Base-by-base conservation (phyloP, 2,888 invertebrate genomes). In the Habrosyne pyritoides region DNA sequence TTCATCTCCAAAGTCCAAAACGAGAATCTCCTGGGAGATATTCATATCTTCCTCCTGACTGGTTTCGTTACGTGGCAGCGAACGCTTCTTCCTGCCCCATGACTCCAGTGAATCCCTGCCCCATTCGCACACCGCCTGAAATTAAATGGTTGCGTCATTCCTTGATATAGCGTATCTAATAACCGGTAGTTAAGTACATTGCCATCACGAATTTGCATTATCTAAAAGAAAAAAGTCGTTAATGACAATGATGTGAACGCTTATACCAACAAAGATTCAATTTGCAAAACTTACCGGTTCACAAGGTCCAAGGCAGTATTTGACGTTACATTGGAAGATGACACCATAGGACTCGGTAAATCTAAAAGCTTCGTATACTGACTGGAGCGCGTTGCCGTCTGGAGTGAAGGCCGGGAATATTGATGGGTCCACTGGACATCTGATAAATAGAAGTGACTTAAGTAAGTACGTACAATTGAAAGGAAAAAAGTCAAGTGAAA, bases 311-410 rank as follows among this genome's bases (percentile, higher is more conserved):
- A 98, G 94, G 79, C 98, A 98, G 86, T 98, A 98, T 83, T 98
- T 98, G 73, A 98, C 98, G 87, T 98, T 98, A 87, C 98, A 98
- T 84, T 98, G 98, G 95, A 98, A 98, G 84, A 98, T 98, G 61
- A 98, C 98, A 52, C 98, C 98, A 75, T 98, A 98, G 10, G 98
- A 98, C 84, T 98, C 98, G 0, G 98, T 98, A 85, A 98, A 98
- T 80, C 98, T 94, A 94, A 98, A 98, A 0, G 98, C 98, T 89
- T 98, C 98, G 80, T 98, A 98, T 57, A 97, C 94, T 0, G 98
- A 97, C 77, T 98, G 97, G 59, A 98, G 90, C 0, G 98, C 98
- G 85, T 97, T 97, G 57, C 97, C 98, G 75, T 98, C 98, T 48
- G 97, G 97, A 52, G 95, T 95, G 87, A 98, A 98, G 21, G 97